These are phyloP conservation scores for Acrobasis consociella DNA, from an alignment of 2,888 invertebrate genomes.

Conservation along the genomic window DNA sequence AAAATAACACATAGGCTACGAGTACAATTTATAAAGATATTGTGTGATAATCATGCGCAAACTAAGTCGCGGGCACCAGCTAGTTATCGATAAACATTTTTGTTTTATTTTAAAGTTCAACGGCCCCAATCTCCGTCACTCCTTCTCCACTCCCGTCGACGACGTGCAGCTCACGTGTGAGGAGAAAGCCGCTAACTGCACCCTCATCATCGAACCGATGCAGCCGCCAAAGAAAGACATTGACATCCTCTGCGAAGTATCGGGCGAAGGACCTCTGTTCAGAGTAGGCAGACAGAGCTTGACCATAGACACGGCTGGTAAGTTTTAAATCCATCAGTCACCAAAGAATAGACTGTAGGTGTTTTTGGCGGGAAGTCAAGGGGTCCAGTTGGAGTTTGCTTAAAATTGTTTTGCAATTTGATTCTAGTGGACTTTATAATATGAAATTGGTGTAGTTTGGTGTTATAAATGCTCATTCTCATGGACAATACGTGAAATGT, in stretches of 20 bases:
- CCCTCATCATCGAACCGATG: constrained; percentile 47
- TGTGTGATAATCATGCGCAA: no score
- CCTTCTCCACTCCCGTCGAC: constrained; percentile 42
- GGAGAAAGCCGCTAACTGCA: constrained; percentile 49
- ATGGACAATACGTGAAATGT: no score
- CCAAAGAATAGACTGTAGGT: not conserved
- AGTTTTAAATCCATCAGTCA: constrained; percentile 21
- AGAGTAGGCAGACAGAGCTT: constrained; percentile 46
- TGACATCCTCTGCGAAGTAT: constrained; percentile 61
- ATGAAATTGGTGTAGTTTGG: no score
- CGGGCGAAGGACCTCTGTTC: constrained; percentile 67
- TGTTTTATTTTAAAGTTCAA: constrained; percentile 1
- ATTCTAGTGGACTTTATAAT: no score
- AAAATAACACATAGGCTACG: no score
- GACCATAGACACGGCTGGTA: constrained; percentile 55
- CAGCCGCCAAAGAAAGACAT: constrained; percentile 46
- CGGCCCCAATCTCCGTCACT: constrained; percentile 23
- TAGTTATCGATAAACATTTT: not conserved
- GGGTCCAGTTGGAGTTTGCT: no score
- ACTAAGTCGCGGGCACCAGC: no score
- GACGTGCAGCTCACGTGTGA: constrained; percentile 50
- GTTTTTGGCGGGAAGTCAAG: no score
- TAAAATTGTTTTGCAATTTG: no score
- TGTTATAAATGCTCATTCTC: no score
- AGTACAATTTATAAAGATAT: no score